Conservation (phyloP, 2,113 vertebrate genomes). For the Gobius niger region DNA sequence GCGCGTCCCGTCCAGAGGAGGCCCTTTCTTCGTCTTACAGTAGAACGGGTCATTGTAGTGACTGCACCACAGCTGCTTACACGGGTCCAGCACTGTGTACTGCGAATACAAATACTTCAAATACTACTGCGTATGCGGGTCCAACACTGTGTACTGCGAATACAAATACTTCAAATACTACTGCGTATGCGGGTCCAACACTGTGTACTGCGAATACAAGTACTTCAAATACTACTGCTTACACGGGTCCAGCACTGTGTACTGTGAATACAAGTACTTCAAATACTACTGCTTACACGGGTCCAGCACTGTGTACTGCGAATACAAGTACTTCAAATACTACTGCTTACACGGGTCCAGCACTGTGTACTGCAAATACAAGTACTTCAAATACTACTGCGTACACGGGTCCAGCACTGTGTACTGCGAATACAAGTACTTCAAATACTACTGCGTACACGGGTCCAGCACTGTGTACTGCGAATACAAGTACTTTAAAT, state of each 20-base stretch:
- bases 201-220: slow-evolving; percentile 82
- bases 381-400: no score
- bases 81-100: slow-evolving; percentile 91
- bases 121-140: slow-evolving; percentile 66
- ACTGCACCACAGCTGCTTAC: slow-evolving; percentile 96
- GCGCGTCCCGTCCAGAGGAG: slow-evolving; percentile 93
- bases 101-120: slow-evolving; percentile 50
- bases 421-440: no score
- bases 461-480: no score
- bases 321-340: no score
- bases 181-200: slow-evolving; percentile 77
- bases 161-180: neutral
- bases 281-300: no score
- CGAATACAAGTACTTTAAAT: no score
- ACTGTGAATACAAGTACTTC: slow-evolving; percentile 73
- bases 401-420: no score
- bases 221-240: no score
- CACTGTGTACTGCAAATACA: no score
- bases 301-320: no score
- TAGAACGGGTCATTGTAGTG: slow-evolving; percentile 93
- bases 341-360: no score
- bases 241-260: slow-evolving; percentile 84
- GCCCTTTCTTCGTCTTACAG: slow-evolving; percentile 96
- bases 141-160: slow-evolving; percentile 86
- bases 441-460: no score